Conservation (phyloP, 2,797 vertebrate species). For the Sebastes minor region DNA sequence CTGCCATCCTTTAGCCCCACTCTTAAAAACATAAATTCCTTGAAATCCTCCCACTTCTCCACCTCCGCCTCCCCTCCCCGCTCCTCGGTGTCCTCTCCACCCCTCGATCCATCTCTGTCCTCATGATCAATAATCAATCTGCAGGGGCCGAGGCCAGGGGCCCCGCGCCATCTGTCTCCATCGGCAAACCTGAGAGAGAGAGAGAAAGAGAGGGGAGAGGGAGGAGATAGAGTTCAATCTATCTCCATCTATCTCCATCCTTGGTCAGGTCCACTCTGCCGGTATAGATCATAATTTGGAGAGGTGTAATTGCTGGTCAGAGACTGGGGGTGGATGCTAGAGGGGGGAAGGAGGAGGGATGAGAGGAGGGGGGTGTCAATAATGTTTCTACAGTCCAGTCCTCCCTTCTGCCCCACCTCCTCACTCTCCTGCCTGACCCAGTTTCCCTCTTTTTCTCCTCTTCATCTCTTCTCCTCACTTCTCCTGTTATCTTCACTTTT, state of each 20-base stretch:
- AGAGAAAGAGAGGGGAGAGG: conserved; percentile 29
- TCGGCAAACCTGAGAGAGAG: conserved; percentile 58
- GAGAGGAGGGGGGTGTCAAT: conserved; percentile 65
- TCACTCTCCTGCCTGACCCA: conserved; percentile 70
- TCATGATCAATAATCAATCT: conserved; percentile 90
- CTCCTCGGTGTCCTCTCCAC: conserved; percentile 66
- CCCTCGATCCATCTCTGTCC: conserved; percentile 86
- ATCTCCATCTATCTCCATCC: conserved; percentile 80
- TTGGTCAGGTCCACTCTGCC: conserved; percentile 72
- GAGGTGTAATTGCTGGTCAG: conserved; percentile 86
- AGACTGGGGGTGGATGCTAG: conserved; percentile 45
- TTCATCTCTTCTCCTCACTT: conserved; percentile 59
- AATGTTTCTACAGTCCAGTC: conserved; percentile 77
- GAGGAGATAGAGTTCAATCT: conserved; percentile 72
- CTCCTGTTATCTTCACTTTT: conserved; percentile 57
- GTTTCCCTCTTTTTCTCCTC: conserved; percentile 64
- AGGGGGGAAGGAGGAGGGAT: neutral
- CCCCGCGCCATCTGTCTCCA: conserved; percentile 81
- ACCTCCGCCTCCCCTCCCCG: conserved; percentile 27
- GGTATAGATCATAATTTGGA: conserved; percentile 88
- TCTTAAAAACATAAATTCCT: conserved; percentile 72
- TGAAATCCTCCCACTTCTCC: conserved; percentile 70
- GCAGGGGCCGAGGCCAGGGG: conserved; percentile 75
- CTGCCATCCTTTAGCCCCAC: conserved; percentile 36
- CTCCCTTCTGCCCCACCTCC: conserved; percentile 56